Evolutionary conservation across 2,113 vertebrate genomes (phyloP), one percentile per base, ranked within the genome.

Genomic region (Synchiropus splendidus): DNA sequence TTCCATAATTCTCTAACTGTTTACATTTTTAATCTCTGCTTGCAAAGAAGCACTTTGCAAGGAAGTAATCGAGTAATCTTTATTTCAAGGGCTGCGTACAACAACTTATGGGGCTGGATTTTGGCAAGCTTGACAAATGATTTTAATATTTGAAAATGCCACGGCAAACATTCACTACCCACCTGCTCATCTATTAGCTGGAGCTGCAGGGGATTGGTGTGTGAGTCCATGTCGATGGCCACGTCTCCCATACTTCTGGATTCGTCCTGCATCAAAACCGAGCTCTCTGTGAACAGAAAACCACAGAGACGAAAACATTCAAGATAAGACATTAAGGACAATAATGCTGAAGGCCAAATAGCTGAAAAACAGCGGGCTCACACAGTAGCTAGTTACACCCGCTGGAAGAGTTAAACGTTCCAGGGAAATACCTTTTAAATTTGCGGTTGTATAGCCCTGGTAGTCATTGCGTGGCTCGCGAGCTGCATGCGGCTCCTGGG

Each of bases 101-200:
- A n/a, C n/a, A n/a, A n/a, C n/a, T n/a, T n/a, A n/a, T n/a, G n/a
- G n/a, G n/a, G n/a, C n/a, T n/a, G n/a, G n/a, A n/a, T n/a, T n/a
- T n/a, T n/a, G n/a, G n/a, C n/a, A n/a, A n/a, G n/a, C n/a, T n/a
- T n/a, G n/a, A n/a, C n/a, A n/a, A 27, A 27, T 27, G 21, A 5
- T 27, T 27, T 27, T 4, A 8, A 27, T 27, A 8, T 27, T 27
- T 27, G 4, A 27, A 27, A 27, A 8, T 27, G 4, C 4, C 4
- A 4, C 21, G 8, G 21, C 14, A 37, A 13, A 16, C 6, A 34
- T 16, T 14, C 5, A 31, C 17, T 30, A 27, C 39, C 12, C 37
- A 94, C 91, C 90, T 92, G 91, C 55, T 95, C 92, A 6, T 93
- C 85, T 36, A 94, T 90, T 31, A 95, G 88, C 46, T 93, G 91